Conservation (phyloP, 2,113 vertebrate species). For the Sturnus vulgaris region DNA sequence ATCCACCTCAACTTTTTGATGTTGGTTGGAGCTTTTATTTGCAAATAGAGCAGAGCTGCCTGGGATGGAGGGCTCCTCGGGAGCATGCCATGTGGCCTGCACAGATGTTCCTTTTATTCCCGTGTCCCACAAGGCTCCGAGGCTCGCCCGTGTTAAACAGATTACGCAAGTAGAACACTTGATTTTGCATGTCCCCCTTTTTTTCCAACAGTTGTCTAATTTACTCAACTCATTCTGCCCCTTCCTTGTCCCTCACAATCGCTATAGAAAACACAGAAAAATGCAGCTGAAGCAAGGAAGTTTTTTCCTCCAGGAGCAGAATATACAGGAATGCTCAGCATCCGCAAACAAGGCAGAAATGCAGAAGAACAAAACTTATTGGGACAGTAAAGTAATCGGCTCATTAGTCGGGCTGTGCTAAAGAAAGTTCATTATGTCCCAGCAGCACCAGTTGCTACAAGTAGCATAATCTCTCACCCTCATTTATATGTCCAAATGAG, state of each 20-base stretch:
- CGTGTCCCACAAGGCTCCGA: slow-evolving; percentile 10
- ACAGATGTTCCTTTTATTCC: slow-evolving; percentile 40
- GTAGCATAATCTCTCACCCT: not conserved
- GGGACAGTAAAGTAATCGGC: not conserved
- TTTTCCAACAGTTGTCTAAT: slow-evolving; percentile 60
- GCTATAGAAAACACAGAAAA: slow-evolving; percentile 50
- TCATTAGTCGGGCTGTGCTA: not conserved
- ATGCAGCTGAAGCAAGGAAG: slow-evolving; percentile 39
- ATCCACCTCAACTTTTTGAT: slow-evolving; percentile 29
- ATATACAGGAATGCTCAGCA: not conserved
- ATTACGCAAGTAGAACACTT: slow-evolving; percentile 58
- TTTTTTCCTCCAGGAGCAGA: not conserved
- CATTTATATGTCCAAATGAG: not conserved
- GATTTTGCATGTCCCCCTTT: slow-evolving; percentile 52
- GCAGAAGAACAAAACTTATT: not conserved
- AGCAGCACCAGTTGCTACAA: not conserved
- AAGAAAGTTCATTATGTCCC: not conserved
- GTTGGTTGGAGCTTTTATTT: slow-evolving; percentile 14
- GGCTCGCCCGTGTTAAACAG: slow-evolving; percentile 41
- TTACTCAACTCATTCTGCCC: slow-evolving; percentile 49
- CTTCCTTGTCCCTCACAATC: not conserved
- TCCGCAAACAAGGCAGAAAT: not conserved
- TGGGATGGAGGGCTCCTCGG: not conserved
- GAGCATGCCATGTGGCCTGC: slow-evolving; percentile 24
- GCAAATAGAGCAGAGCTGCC: slow-evolving; percentile 14